Evolutionary conservation across 2,888 invertebrate species (phyloP).

Genomic region (Lepidonotus clava): DNA sequence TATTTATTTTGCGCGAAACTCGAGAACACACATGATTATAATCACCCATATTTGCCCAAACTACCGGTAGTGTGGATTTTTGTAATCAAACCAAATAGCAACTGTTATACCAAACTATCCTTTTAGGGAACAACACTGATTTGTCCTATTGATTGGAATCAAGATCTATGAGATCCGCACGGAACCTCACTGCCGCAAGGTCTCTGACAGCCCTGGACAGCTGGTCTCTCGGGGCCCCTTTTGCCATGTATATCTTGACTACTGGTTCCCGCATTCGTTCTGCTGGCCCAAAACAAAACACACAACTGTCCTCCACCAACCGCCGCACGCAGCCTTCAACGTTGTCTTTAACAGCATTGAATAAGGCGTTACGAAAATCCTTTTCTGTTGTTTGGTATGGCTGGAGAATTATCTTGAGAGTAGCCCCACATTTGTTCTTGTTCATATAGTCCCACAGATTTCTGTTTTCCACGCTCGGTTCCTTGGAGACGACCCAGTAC

Average conservation of each 20-base stretch:
- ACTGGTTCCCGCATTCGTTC: conserved; percentile 8
- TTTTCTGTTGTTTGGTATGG: conserved; percentile 34
- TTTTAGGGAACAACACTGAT: too few species aligned
- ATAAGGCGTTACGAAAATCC: conserved; percentile 14
- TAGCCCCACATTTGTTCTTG: not conserved
- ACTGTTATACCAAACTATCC: too few species aligned
- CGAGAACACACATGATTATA: too few species aligned
- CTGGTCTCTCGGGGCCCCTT: not conserved
- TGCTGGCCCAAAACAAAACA: not conserved
- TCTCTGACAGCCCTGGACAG: not conserved
- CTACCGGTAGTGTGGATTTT: too few species aligned
- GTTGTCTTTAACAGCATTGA: conserved; percentile 23
- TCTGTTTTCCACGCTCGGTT: not conserved
- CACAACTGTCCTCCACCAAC: conserved; percentile 41
- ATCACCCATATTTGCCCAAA: too few species aligned
- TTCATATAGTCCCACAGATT: not conserved
- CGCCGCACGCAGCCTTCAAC: not conserved
- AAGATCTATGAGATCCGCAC: not conserved
- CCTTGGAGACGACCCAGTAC: conserved; percentile 1
- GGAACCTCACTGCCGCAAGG: not conserved
- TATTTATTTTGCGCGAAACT: too few species aligned
- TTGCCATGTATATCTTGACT: not conserved
- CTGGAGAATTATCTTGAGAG: not conserved
- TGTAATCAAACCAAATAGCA: too few species aligned
- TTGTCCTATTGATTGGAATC: too few species aligned